Evolutionary conservation across 2,113 vertebrate species (phyloP).

Genomic region (Petroica traversi): DNA sequence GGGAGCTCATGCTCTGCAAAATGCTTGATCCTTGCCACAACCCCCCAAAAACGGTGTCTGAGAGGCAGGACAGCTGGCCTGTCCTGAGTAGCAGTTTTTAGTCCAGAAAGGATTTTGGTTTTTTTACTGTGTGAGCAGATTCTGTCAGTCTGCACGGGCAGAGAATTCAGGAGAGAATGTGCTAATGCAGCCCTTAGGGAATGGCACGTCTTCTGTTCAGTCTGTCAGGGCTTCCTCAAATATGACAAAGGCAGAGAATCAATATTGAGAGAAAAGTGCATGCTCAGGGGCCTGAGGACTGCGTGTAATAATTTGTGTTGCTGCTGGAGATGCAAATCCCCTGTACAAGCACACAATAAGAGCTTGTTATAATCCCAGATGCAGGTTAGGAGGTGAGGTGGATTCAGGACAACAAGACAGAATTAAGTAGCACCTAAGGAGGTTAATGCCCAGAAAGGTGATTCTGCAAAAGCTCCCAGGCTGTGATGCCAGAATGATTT

Average conservation of each 20-base stretch:
- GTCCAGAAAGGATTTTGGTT: background rate
- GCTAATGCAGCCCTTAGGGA: background rate
- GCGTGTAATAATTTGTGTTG: background rate
- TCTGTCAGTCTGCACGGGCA: background rate
- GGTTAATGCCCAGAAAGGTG: fast-evolving
- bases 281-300: background rate
- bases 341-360: background rate
- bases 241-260: background rate
- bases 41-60: no score
- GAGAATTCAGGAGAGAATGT: background rate
- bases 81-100: background rate
- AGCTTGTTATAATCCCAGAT: background rate
- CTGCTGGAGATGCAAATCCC: background rate
- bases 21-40: background rate
- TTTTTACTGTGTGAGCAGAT: background rate
- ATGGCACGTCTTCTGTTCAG: background rate
- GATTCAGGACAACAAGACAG: background rate
- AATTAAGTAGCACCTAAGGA: fast-evolving
- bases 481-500: no score
- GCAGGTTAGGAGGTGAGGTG: background rate
- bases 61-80: background rate
- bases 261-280: background rate
- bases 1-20: background rate
- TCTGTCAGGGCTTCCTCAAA: background rate
- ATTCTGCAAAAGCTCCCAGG: background rate